Base-by-base conservation (phyloP, 2,888 invertebrate genomes). In the Orgyia antiqua region DNA sequence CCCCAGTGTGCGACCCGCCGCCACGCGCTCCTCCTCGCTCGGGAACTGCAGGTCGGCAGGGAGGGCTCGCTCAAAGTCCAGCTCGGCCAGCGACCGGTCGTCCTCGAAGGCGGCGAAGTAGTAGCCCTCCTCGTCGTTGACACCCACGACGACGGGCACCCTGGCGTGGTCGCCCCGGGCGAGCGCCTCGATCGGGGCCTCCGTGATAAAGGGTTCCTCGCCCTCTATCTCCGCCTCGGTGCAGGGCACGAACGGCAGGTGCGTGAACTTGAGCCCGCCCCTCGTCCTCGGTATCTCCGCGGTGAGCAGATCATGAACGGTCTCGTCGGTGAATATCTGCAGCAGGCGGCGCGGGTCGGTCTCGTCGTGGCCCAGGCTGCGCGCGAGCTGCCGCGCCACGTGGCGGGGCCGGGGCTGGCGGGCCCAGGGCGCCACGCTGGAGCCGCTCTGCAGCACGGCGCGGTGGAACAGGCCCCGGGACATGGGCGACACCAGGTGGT, bases 361-460 rank as follows among this genome's bases (percentile, higher is more conserved):
- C 6, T 24, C 4, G 19, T 19, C 8, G 20, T 30, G 8, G 2
- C 42, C 42, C 2, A 38, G 13, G 0, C 29, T 9, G 33, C 38
- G 45, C 13, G 53, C 58, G 28, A 60, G 27, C n/a, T 27, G 24
- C 13, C 32, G 45, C 7, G 59, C 62, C 9, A 44, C 31, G 33
- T 29, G 27, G 20, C 49, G 21, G 15, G 59, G 42, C n/a, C 45
- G 36, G 4, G 30, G 33, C 29, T 45, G 41, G 4, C 49, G 27
- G 1, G 55, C 46, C 66, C 66, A 67, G 1, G 52, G 2, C 2
- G 36, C 44, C 3, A 59, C 15, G 0, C 63, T 46, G 0, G 66
- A 64, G 1, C 66, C 66, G 23, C 65, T 66, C 26, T 65, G 64
- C 3, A 49, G 5, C 1, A 65, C 65, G 1, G 51, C 65, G 34